These are phyloP conservation scores for Eupithecia exiguata DNA, from an alignment of 2,888 invertebrate genomes.

Conservation along the genomic window DNA sequence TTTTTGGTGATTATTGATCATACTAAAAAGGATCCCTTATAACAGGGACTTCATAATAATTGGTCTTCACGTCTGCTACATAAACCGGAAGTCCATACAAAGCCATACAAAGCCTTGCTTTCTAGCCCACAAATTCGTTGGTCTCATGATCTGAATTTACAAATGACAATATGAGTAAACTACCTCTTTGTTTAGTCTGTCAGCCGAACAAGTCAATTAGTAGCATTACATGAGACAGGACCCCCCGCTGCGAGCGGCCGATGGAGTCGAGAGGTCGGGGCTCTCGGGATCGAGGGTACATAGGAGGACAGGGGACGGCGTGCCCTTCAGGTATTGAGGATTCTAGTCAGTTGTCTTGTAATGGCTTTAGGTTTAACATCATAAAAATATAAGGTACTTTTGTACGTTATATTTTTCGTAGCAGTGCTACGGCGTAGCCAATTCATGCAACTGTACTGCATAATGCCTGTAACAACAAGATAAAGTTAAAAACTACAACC, in stretches of 20 bases:
- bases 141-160: too few species aligned
- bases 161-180: not conserved
- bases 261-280: not conserved
- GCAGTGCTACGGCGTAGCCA: slow-evolving; percentile 22
- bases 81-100: too few species aligned
- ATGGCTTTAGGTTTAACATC: too few species aligned
- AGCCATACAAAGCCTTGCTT: too few species aligned
- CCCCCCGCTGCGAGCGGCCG: not conserved
- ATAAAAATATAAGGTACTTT: too few species aligned
- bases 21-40: too few species aligned
- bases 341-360: too few species aligned
- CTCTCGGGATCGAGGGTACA: not conserved
- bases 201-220: not conserved
- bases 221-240: not conserved
- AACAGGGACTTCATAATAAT: too few species aligned
- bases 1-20: too few species aligned
- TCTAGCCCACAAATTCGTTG: too few species aligned
- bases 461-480: not conserved
- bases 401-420: not conserved
- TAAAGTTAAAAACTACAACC: too few species aligned
- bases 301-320: not conserved
- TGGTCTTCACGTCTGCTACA: not conserved
- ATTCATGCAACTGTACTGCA: not conserved
- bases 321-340: not conserved
- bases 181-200: not conserved